These are phyloP conservation scores for Rhinophrynus dorsalis DNA, from an alignment of 2,797 vertebrate genomes.

Conservation along the genomic window DNA sequence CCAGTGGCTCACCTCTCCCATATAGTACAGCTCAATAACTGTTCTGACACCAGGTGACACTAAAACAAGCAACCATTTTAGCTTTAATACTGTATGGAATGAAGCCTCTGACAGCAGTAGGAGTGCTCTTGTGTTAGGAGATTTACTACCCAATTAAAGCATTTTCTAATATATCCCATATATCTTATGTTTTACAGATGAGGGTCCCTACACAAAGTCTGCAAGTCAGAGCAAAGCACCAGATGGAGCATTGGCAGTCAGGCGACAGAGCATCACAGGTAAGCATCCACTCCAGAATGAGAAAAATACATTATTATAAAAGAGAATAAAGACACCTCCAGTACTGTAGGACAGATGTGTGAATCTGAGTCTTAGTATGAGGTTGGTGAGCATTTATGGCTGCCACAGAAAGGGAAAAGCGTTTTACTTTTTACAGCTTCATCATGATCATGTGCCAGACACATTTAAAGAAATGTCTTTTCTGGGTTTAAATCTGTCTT, in stretches of 20 bases:
- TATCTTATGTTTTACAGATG: conserved; percentile 94
- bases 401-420: not conserved
- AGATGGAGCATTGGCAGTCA: conserved; percentile 93
- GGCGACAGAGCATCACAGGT: conserved; percentile 98
- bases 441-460: conserved; percentile 62
- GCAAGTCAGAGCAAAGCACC: conserved; percentile 86
- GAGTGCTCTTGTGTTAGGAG: too few species aligned
- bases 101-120: too few species aligned
- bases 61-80: too few species aligned
- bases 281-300: conserved; percentile 53
- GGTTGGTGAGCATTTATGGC: not conserved
- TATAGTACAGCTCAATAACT: too few species aligned
- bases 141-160: too few species aligned
- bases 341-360: not conserved
- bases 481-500: conserved; percentile 59
- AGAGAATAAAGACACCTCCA: too few species aligned
- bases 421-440: conserved; percentile 45
- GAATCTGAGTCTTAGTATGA: not conserved
- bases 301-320: too few species aligned
- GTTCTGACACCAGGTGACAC: too few species aligned
- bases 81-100: too few species aligned
- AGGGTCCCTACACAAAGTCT: conserved; percentile 96
- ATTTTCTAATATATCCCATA: too few species aligned
- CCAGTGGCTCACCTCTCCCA: too few species aligned
- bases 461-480: conserved; percentile 59